Conservation (phyloP, 1,140 invertebrate species). For the Drosophila murphyi region DNA sequence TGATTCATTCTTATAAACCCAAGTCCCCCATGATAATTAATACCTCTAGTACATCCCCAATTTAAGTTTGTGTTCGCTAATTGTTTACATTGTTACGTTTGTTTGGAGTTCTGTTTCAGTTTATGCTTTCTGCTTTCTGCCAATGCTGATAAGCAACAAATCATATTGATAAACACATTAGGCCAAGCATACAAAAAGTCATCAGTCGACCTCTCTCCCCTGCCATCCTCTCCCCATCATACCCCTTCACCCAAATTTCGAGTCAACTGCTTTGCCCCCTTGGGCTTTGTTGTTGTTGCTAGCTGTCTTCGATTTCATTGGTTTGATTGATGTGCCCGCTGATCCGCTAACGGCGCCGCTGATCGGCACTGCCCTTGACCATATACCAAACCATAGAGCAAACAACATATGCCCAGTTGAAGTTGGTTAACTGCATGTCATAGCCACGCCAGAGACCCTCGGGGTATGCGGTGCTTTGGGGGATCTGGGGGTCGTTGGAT, state of each 20-base stretch:
- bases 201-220: slow-evolving; percentile 37
- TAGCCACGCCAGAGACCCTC: slow-evolving; percentile 74
- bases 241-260: not conserved
- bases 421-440: slow-evolving; percentile 48
- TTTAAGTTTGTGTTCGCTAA: slow-evolving; percentile 2
- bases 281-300: slow-evolving; percentile 39
- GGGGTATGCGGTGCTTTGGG: slow-evolving; percentile 28
- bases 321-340: slow-evolving; percentile 78
- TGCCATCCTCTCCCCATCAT: not conserved
- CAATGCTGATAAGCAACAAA: slow-evolving; percentile 36
- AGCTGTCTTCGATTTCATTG: slow-evolving; percentile 75
- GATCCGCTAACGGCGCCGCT: slow-evolving; percentile 63
- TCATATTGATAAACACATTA: slow-evolving; percentile 62
- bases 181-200: slow-evolving; percentile 55
- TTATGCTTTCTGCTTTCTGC: slow-evolving; percentile 15
- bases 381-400: slow-evolving; percentile 48
- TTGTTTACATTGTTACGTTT: slow-evolving; percentile 21
- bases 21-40: too few relatives aligned
- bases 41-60: too few relatives aligned
- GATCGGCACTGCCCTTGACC: slow-evolving; percentile 66
- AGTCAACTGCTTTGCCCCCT: slow-evolving; percentile 14
- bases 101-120: slow-evolving; percentile 23
- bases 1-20: too few relatives aligned
- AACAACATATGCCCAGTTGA: slow-evolving; percentile 34
- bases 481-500: slow-evolving; percentile 48